Conservation (phyloP, 2,113 vertebrate genomes). For the Ictidomys tridecemlineatus region DNA sequence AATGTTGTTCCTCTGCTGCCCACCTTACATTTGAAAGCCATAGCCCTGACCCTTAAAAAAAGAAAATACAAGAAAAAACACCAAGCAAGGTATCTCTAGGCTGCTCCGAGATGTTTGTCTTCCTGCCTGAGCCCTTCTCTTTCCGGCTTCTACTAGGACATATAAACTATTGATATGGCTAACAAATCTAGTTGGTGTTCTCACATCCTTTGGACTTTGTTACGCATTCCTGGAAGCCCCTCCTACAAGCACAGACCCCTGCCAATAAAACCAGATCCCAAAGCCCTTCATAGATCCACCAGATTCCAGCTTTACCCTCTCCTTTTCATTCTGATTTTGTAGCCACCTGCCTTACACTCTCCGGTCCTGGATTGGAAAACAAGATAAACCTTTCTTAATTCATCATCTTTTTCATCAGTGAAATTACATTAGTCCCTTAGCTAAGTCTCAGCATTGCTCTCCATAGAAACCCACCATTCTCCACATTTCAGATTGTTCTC, state of each 20-base stretch:
- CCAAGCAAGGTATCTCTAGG: background rate
- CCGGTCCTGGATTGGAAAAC: background rate
- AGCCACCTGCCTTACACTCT: background rate
- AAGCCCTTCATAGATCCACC: rapidly evolving
- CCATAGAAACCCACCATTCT: too few species aligned
- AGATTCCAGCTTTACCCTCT: background rate
- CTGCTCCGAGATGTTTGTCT: background rate
- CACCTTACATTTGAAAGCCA: background rate
- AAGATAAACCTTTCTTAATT: background rate
- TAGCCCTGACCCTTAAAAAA: too few species aligned
- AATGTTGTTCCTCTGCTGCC: background rate
- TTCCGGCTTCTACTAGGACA: background rate
- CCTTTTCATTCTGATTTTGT: background rate
- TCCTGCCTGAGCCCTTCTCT: background rate
- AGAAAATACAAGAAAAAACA: background rate
- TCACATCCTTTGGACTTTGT: background rate
- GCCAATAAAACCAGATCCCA: background rate
- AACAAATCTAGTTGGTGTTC: background rate
- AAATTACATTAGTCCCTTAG: background rate
- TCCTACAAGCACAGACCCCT: background rate
- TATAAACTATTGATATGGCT: background rate
- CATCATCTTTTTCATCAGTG: background rate
- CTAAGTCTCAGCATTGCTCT: background rate
- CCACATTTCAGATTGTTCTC: background rate
- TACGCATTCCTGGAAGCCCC: background rate